Conservation (phyloP, 2,888 invertebrate species). For the Herminia tarsipennalis region DNA sequence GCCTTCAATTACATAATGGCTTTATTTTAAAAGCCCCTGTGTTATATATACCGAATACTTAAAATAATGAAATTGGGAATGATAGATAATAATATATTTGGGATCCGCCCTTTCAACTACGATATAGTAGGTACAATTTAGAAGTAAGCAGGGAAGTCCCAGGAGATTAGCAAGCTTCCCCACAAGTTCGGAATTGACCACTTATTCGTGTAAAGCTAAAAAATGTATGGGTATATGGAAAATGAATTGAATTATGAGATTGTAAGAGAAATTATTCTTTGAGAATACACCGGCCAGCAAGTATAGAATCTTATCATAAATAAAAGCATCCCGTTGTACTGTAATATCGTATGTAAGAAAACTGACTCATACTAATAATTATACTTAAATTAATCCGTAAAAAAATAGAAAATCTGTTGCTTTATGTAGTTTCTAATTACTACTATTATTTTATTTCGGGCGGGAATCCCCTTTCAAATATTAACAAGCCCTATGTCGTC, state of each 20-base stretch:
- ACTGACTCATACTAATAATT: too few relatives aligned
- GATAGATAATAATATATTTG: constrained; percentile 49
- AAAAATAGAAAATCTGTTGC: too few relatives aligned
- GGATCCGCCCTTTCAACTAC: constrained; percentile 57
- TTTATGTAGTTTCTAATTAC: too few relatives aligned
- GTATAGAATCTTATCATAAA: too few relatives aligned
- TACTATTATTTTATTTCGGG: too few relatives aligned
- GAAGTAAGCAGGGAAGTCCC: constrained; percentile 66
- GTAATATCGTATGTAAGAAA: too few relatives aligned
- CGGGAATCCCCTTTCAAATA: too few relatives aligned
- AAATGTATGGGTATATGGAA: constrained; percentile 40
- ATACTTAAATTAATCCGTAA: too few relatives aligned
- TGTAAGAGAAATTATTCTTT: neutral
- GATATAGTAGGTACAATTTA: constrained; percentile 67
- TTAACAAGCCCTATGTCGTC: too few relatives aligned
- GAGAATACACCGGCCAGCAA: too few relatives aligned
- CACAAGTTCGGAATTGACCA: constrained; percentile 74
- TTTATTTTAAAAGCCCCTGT: constrained; percentile 57
- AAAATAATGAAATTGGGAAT: constrained; percentile 59
- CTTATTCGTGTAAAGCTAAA: constrained; percentile 57
- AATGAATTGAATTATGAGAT: constrained; percentile 38
- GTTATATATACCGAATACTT: constrained; percentile 45
- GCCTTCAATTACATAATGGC: constrained; percentile 70
- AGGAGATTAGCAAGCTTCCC: constrained; percentile 67
- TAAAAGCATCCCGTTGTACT: too few relatives aligned